A percentile compares a stretch with the other conserved stretches of the same genome.
phyloP scores from a whole-genome alignment of 64 coral and sea anemone species.

The Dendronephthya gigantea region DNA sequence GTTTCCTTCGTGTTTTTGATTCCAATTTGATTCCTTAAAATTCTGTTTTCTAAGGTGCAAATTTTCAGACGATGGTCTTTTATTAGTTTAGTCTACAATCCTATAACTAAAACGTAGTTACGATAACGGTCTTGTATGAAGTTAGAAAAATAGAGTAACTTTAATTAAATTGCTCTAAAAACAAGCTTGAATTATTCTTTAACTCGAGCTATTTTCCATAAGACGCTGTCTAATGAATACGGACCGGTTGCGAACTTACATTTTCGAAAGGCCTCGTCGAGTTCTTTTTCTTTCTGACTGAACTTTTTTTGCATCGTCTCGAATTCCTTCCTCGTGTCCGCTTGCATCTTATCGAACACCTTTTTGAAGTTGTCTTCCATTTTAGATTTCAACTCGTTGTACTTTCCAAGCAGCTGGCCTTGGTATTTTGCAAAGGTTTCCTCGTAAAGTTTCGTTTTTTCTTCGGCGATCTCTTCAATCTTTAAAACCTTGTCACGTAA shows the following conservation, averaged over 20 bases:
- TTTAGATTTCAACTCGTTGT: background rate
- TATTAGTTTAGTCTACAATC: too few species aligned
- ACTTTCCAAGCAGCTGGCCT: background rate
- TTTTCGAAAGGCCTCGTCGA: background rate
- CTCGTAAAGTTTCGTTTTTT: background rate
- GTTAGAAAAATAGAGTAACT: too few species aligned
- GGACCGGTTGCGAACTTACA: background rate
- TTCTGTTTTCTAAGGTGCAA: too few species aligned
- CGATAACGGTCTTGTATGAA: too few species aligned
- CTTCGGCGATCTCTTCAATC: background rate
- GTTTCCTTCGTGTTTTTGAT: too few species aligned
- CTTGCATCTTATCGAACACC: background rate
- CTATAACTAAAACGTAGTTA: too few species aligned
- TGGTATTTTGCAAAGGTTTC: background rate
- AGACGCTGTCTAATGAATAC: background rate
- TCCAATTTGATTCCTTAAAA: too few species aligned
- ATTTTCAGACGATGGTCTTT: too few species aligned
- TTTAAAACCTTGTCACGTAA: background rate
- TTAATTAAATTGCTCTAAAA: too few species aligned
- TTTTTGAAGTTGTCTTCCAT: background rate
- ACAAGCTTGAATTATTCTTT: too few species aligned
- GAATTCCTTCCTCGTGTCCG: background rate
- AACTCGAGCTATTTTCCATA: too few species aligned
- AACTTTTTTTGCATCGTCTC: background rate
- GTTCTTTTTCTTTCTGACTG: background rate